Conservation (phyloP, 2,888 invertebrate genomes). For the Papilio gigon region DNA sequence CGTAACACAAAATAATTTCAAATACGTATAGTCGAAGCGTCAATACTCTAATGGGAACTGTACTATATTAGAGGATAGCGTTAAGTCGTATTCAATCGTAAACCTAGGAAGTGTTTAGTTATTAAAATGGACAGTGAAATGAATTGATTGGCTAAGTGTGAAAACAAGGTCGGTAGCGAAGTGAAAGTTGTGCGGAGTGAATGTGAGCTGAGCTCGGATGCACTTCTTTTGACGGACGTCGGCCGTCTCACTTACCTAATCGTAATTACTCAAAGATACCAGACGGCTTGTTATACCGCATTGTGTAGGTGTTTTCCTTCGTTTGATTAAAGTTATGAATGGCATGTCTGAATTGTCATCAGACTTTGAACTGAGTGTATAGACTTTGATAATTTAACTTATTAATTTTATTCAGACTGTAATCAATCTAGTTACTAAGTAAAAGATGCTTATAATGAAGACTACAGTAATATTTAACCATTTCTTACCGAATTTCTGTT, state of each 20-base stretch:
- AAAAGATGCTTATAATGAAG: too few relatives aligned
- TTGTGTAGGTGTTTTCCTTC: not conserved
- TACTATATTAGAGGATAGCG: too few relatives aligned
- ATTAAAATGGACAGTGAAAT: not conserved
- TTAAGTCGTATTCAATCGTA: too few relatives aligned
- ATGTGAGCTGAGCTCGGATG: conserved; percentile 14
- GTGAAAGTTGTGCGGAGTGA: conserved; percentile 36
- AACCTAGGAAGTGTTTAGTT: not conserved
- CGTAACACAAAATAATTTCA: not conserved
- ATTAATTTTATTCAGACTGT: too few relatives aligned
- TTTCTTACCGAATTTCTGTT: conserved; percentile 15
- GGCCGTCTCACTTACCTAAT: conserved; percentile 26
- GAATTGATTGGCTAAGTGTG: not conserved
- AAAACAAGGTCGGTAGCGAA: conserved; percentile 15
- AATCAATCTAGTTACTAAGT: too few relatives aligned
- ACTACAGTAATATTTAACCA: not conserved
- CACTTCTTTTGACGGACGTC: conserved; percentile 9
- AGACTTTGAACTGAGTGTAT: too few relatives aligned
- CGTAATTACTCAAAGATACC: not conserved
- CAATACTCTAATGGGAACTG: too few relatives aligned
- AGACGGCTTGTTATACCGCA: not conserved
- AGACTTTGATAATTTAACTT: too few relatives aligned
- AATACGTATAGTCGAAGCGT: too few relatives aligned
- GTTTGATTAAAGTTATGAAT: not conserved
- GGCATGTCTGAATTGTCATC: too few relatives aligned